phyloP scores from a whole-genome alignment of 2,797 vertebrate genomes.

The Spinibarbus caldwelli region DNA sequence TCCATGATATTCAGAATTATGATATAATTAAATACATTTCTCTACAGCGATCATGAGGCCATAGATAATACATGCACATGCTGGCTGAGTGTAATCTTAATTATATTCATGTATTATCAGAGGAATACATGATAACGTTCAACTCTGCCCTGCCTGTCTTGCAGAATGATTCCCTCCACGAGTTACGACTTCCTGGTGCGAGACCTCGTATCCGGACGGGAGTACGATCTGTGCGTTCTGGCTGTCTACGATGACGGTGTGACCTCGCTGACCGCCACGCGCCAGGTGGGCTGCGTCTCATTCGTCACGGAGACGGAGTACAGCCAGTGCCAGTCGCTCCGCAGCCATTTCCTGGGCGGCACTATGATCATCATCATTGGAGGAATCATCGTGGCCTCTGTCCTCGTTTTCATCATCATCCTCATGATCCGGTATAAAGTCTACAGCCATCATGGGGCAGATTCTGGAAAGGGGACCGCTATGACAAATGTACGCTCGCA shows the following conservation, averaged over 20 bases:
- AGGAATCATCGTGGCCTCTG: constrained; percentile 92
- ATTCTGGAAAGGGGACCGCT: constrained; percentile 73
- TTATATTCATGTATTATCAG: constrained; percentile 28
- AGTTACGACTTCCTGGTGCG: constrained; percentile 89
- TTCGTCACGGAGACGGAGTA: constrained; percentile 86
- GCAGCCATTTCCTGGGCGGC: constrained; percentile 90
- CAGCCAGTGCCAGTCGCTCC: constrained; percentile 84
- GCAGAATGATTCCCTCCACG: constrained; percentile 89
- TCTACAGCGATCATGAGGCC: constrained; percentile 6
- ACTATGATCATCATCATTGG: constrained; percentile 96
- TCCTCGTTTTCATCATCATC: constrained; percentile 94
- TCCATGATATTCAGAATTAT: constrained; percentile 1
- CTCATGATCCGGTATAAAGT: constrained; percentile 96
- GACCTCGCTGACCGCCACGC: constrained; percentile 85
- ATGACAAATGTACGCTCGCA: constrained; percentile 78
- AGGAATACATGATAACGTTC: constrained; percentile 17
- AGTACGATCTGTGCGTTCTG: constrained; percentile 87
- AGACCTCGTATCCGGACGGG: constrained; percentile 85
- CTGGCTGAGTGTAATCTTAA: constrained; percentile 2
- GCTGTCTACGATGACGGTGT: constrained; percentile 87
- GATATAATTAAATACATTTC: constrained; percentile 3
- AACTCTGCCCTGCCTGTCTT: constrained; percentile 30
- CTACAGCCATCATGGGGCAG: constrained; percentile 82
- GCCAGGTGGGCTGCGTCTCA: constrained; percentile 87
- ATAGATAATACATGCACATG: constrained; percentile 27